Evolutionary conservation across 2,113 vertebrate genomes (phyloP), one percentile per base, ranked within the genome.

Genomic region (Protobothrops flavoviridis): DNA sequence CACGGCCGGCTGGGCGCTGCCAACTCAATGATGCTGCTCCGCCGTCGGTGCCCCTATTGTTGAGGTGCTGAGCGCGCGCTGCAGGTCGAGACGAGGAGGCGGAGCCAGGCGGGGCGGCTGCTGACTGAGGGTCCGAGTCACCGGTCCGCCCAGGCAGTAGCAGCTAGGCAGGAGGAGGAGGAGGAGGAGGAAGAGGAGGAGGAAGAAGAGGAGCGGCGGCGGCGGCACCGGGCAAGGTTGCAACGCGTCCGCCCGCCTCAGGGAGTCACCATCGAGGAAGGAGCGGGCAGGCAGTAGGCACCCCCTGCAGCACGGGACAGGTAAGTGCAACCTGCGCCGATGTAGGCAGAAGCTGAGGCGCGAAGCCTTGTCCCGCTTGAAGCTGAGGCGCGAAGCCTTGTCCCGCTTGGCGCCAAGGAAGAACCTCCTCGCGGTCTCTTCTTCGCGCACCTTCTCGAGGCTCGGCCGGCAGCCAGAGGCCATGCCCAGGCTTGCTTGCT

Each of bases 51-150:
- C 29, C 87, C 17, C 89, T 26, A 50, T 26, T 23, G 26, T 1
- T n/a, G 53, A 24, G 52, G 24, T 69, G 20, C 20, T 48, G 92
- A 89, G 89, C 33, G 87, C 56, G 89, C 90, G 57, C 89, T 55
- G 64, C 57, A 95, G 96, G 91, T 21, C 93, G 91, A 45, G 12
- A 20, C n/a, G 39, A 94, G 96, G 90, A 97, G 97, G 97, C 96
- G 97, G 96, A 96, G 97, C 93, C 95, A 94, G 94, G 93, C 23
- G 87, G 74, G 8, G 86, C 74, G 53, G 24, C 87, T 9, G 91
- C 91, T 43, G 55, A 81, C 87, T 20, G 33, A 64, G 39, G 55
- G 87, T n/a, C 85, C 20, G 91, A 90, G n/a, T 55, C 85, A 29
- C 53, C 87, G 45, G 53, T 85, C 55, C 23, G 50, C 9, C 89